Percentiles rank a stretch among this genome's conserved stretches.
phyloP scores from a whole-genome alignment of 2,797 vertebrate species.

The Lacerta agilis region DNA sequence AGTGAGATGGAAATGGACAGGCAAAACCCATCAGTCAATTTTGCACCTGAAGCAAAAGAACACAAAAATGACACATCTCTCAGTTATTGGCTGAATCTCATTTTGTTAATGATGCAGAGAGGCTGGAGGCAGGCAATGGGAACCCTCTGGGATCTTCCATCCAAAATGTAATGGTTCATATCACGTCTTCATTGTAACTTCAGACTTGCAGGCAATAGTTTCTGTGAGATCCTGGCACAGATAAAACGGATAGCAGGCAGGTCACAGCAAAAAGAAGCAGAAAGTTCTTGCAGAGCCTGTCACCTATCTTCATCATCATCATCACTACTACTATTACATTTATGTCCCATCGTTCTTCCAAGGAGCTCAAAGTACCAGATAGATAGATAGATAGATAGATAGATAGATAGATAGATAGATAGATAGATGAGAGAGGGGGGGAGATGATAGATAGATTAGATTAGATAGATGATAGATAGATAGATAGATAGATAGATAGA shows the following conservation, averaged over 20 bases:
- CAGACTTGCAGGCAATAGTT: background rate
- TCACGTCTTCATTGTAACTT: background rate
- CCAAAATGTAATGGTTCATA: background rate
- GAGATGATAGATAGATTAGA: too few species aligned
- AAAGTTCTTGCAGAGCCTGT: background rate
- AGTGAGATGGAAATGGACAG: background rate
- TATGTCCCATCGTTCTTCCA: too few species aligned
- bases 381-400: too few species aligned
- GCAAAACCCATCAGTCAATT: background rate
- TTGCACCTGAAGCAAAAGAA: background rate
- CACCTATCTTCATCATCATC: background rate
- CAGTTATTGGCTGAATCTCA: background rate
- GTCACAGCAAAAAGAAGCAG: background rate
- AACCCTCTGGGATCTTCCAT: background rate
- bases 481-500: too few species aligned
- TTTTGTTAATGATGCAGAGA: background rate
- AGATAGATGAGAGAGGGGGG: too few species aligned
- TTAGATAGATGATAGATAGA: too few species aligned
- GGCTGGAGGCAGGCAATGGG: background rate
- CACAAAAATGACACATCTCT: background rate
- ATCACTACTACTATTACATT: too few species aligned
- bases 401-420: too few species aligned
- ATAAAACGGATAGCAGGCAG: background rate
- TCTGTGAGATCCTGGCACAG: too few species aligned
- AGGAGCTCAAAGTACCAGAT: too few species aligned